Percentiles rank a stretch among this genome's conserved stretches.
Evolutionary conservation across 2,888 invertebrate species (phyloP).

Genomic region (Maniola hyperantus): DNA sequence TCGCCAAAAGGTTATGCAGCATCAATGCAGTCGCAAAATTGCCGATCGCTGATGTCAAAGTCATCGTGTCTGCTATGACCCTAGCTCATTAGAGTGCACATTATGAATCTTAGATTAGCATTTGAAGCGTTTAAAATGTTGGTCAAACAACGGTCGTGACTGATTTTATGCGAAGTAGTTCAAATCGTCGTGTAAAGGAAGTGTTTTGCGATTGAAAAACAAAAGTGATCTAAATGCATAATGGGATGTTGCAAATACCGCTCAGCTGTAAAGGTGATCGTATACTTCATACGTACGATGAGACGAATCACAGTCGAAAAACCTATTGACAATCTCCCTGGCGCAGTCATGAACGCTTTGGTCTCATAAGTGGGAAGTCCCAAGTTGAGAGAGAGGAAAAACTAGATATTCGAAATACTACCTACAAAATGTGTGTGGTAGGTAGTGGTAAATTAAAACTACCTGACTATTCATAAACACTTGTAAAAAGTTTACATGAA

Average conservation of each 20-base stretch:
- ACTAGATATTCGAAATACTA: too few species aligned
- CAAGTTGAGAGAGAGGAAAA: too few species aligned
- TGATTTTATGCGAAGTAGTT: slow-evolving; percentile 68
- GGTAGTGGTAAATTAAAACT: too few species aligned
- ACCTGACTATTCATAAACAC: too few species aligned
- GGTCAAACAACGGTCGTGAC: slow-evolving; percentile 65
- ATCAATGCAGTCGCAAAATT: too few species aligned
- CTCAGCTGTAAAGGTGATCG: not conserved
- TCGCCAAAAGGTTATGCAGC: too few species aligned
- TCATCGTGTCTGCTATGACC: not conserved
- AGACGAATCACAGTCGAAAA: not conserved
- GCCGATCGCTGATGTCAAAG: too few species aligned
- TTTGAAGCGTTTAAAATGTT: slow-evolving; percentile 64
- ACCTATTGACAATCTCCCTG: too few species aligned
- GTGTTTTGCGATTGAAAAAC: slow-evolving; percentile 51
- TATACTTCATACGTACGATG: not conserved
- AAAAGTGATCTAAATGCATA: slow-evolving; percentile 48
- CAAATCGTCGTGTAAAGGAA: slow-evolving; percentile 61
- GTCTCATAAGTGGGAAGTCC: too few species aligned
- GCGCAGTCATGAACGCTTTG: too few species aligned
- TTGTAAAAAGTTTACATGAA: too few species aligned
- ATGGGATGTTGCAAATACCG: slow-evolving; percentile 41
- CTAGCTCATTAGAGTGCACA: slow-evolving; percentile 43
- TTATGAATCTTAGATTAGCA: slow-evolving; percentile 62
- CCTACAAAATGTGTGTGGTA: too few species aligned